These are phyloP conservation scores for Hetaerina americana DNA, from an alignment of 1,140 invertebrate genomes.

Conservation along the genomic window DNA sequence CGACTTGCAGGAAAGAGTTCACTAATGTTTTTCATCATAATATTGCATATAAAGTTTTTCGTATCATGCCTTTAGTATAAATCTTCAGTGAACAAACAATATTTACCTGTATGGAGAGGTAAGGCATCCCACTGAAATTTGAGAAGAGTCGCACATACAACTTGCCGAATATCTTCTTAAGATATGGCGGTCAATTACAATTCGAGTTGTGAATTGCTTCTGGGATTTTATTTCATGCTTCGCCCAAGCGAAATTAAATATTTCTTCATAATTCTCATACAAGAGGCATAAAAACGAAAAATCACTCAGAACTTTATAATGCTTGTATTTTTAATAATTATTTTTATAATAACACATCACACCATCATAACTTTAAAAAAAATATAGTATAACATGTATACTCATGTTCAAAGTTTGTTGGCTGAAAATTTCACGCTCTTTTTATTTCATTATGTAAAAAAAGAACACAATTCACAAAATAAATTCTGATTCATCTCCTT, in stretches of 20 bases:
- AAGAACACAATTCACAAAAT: not conserved
- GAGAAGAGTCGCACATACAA: too few relatives aligned
- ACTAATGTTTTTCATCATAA: too few relatives aligned
- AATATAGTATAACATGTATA: not conserved
- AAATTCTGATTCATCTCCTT: not conserved
- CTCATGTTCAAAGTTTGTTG: not conserved
- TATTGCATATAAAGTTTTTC: too few relatives aligned
- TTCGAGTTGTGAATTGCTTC: not conserved
- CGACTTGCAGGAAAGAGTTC: too few relatives aligned
- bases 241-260: not conserved
- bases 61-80: too few relatives aligned
- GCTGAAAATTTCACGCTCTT: not conserved
- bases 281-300: not conserved
- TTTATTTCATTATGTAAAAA: conserved; percentile 1
- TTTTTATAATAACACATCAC: not conserved
- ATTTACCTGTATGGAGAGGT: too few relatives aligned
- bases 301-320: not conserved
- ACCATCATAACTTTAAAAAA: not conserved
- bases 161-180: too few relatives aligned
- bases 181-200: not conserved
- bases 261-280: not conserved
- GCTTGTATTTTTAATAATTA: conserved; percentile 1
- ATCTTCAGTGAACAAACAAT: too few relatives aligned
- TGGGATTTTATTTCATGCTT: not conserved
- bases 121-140: too few relatives aligned